These are phyloP conservation scores for Drosophila arizonae DNA, from an alignment of 1,140 invertebrate species.

Conservation along the genomic window DNA sequence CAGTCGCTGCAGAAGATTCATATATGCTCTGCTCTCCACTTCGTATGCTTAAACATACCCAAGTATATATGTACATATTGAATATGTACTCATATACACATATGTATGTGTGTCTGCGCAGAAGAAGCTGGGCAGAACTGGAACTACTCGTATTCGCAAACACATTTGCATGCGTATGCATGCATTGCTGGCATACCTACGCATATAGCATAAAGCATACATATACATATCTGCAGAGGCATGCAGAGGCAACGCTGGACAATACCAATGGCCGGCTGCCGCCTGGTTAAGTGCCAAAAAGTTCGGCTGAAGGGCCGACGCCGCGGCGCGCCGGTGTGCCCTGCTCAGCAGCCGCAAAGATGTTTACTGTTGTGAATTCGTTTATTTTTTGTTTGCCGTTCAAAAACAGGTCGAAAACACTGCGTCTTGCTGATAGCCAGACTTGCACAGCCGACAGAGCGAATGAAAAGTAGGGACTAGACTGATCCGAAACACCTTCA, in stretches of 20 bases:
- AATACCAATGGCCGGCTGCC: slow-evolving; percentile 35
- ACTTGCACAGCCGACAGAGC: slow-evolving; percentile 12
- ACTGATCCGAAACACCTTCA: background rate
- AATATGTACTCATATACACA: background rate
- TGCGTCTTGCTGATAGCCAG: slow-evolving; percentile 5
- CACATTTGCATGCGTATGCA: slow-evolving; percentile 78
- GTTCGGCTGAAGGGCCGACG: slow-evolving; percentile 17
- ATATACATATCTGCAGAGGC: slow-evolving; percentile 42
- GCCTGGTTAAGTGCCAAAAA: slow-evolving; percentile 18
- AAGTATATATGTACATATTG: background rate
- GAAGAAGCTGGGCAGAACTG: slow-evolving; percentile 48
- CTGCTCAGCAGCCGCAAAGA: slow-evolving; percentile 17
- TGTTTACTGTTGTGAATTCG: slow-evolving; percentile 41
- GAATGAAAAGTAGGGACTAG: background rate
- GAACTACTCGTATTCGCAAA: slow-evolving; percentile 67
- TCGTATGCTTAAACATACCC: background rate
- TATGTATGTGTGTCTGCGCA: background rate
- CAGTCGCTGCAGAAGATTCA: slow-evolving; percentile 22
- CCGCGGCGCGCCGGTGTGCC: too few relatives aligned
- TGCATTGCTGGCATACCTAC: slow-evolving; percentile 82
- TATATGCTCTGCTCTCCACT: slow-evolving; percentile 38
- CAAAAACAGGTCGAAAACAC: slow-evolving; percentile 37
- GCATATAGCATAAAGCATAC: slow-evolving; percentile 57
- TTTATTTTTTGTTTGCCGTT: slow-evolving; percentile 32
- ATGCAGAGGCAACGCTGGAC: slow-evolving; percentile 11